Base-by-base conservation (phyloP, 1,140 invertebrate species). In the Caenorhabditis brenneri region DNA sequence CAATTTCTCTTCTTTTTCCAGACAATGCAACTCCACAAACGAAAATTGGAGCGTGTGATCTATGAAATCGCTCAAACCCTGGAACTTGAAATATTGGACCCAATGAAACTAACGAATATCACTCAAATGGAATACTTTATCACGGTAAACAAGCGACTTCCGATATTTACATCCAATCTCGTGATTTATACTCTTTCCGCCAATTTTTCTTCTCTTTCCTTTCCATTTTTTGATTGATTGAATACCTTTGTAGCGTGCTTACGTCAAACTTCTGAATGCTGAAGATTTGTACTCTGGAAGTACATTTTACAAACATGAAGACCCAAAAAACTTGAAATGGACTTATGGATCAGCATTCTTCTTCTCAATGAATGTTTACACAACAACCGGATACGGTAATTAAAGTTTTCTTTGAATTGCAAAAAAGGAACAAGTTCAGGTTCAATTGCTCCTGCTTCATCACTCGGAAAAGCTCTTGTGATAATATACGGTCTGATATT, bases 341-440 rank as follows among this genome's bases (percentile, higher is more conserved):
- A 82, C 81, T 27, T 82, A 58, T 49, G 58, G 58, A 46, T 48
- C 39, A 9, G 81, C 81, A 12, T 74, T 60, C 46, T 82, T 82
- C 29, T 82, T 82, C 24, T 82, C 60, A 19, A 49, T 82, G 55
- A 82, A 60, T 74, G 58, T 82, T 6, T 82, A 65, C 81, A 82
- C 81, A 0, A 82, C 81, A 19, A 82, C 60, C 5, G 81, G 81
- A 29, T 74, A 82, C 31, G 69, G 80, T 81, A 60, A 24, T 22
- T 49, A 27, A n/a, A n/a, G n/a, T n/a, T 49, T 53, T 1, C 53
- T 80, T 19, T 2, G 29, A 24, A 27, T 36, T 10, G 48, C 27
- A 49, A 48, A 39, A 15, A 58, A 19, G 19, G 36, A 36, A n/a
- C n/a, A n/a, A 22, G n/a, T 48, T 82, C 42, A 69, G 81, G 81